Percentiles rank a stretch among this genome's conserved stretches.
Conservation (phyloP, 2,888 invertebrate species). For the Eristalis intricaria region DNA sequence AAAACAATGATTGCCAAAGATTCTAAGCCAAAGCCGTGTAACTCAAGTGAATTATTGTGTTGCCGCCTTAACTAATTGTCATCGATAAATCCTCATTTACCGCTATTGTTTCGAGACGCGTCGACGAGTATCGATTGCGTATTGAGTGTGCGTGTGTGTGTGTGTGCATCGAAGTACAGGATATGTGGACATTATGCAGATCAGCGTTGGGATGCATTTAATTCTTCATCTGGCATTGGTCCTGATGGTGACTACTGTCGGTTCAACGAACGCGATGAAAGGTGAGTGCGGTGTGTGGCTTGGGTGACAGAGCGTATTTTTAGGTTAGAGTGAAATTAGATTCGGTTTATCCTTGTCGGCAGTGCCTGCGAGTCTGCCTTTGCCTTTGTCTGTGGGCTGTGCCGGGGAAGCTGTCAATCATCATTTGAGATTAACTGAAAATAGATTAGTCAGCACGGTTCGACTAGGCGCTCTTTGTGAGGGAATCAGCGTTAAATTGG, state of each 20-base stretch:
- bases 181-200: constrained; percentile 53
- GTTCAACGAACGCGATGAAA: constrained; percentile 60
- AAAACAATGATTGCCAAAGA: not conserved
- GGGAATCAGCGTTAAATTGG: not conserved
- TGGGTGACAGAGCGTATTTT: not conserved
- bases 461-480: not conserved
- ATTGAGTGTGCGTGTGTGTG: too few species aligned
- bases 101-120: constrained; percentile 13
- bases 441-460: not conserved
- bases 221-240: constrained; percentile 34
- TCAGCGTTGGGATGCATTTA: constrained; percentile 48
- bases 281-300: constrained; percentile 36
- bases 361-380: not conserved
- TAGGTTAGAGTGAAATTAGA: constrained; percentile 1
- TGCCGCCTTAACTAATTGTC: constrained; percentile 19
- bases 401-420: not conserved
- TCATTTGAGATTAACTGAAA: not conserved
- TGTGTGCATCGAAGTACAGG: not conserved
- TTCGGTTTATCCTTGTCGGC: not conserved
- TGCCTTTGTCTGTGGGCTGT: not conserved
- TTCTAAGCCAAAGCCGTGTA: not conserved
- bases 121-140: constrained; percentile 12
- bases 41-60: not conserved
- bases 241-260: constrained; percentile 9
- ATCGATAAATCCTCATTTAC: constrained; percentile 32